A percentile compares a stretch with the other conserved stretches of the same genome.
phyloP scores from a whole-genome alignment of 2,797 vertebrate species.

The Peromyscus attwateri region DNA sequence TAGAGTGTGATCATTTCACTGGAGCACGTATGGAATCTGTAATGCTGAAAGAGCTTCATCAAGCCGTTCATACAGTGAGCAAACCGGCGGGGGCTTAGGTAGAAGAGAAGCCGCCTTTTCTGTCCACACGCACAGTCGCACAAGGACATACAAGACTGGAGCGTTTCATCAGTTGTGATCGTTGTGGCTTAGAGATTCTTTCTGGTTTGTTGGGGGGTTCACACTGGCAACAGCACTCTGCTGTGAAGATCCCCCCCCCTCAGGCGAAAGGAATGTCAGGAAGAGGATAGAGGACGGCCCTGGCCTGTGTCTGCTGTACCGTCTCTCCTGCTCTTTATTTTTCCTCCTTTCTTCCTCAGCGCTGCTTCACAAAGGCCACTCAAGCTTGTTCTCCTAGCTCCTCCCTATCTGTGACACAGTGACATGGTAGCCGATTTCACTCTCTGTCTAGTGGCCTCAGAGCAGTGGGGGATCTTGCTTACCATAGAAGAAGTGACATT shows the following conservation, averaged over 20 bases:
- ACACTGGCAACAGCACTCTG: constrained; percentile 81
- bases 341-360: constrained; percentile 62
- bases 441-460: constrained; percentile 64
- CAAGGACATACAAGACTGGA: constrained; percentile 75
- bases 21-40: constrained; percentile 54
- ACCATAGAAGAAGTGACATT: constrained; percentile 67
- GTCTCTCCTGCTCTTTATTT: constrained; percentile 57
- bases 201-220: constrained; percentile 84
- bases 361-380: constrained; percentile 71
- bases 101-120: constrained; percentile 73
- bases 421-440: constrained; percentile 47
- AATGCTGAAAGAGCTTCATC: constrained; percentile 54
- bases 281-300: constrained; percentile 70
- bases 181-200: constrained; percentile 82
- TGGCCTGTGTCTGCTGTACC: constrained; percentile 68
- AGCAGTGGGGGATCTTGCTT: constrained; percentile 73
- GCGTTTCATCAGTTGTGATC: constrained; percentile 84
- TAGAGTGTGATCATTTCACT: constrained; percentile 29
- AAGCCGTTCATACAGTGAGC: constrained; percentile 60
- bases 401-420: constrained; percentile 51
- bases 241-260: constrained; percentile 78
- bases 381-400: constrained; percentile 27
- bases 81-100: constrained; percentile 73
- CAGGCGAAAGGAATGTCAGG: constrained; percentile 1
- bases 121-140: constrained; percentile 62